These are phyloP conservation scores for Ellobius talpinus DNA, from an alignment of 2,113 vertebrate species.

Conservation along the genomic window DNA sequence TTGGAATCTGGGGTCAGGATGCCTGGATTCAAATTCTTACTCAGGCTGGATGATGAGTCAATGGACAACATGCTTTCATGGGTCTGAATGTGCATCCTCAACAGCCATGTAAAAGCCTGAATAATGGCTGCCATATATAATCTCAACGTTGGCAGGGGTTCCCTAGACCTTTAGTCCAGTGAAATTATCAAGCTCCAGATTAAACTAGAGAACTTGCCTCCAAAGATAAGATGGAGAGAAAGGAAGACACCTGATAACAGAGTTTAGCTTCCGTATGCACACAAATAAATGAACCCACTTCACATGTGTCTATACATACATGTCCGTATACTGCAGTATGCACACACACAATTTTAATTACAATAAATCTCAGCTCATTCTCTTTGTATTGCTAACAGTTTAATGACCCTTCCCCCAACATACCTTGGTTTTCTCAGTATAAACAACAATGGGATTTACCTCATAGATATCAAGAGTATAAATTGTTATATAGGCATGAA, in stretches of 20 bases:
- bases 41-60: neutral
- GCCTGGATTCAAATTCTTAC: neutral
- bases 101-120: neutral
- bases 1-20: neutral
- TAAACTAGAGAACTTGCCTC: neutral
- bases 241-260: neutral
- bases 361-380: neutral
- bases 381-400: neutral
- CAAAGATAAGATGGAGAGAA: neutral
- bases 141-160: neutral
- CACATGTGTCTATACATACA: neutral
- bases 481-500: neutral
- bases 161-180: neutral
- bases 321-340: neutral
- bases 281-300: neutral
- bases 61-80: neutral
- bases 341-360: neutral
- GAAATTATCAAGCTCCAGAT: neutral
- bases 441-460: neutral
- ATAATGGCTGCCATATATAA: neutral
- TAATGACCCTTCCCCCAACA: neutral
- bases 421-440: neutral
- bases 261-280: neutral
- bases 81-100: neutral
- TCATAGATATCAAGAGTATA: neutral